phyloP scores from a whole-genome alignment of 2,113 vertebrate species.

The Apteryx mantelli region DNA sequence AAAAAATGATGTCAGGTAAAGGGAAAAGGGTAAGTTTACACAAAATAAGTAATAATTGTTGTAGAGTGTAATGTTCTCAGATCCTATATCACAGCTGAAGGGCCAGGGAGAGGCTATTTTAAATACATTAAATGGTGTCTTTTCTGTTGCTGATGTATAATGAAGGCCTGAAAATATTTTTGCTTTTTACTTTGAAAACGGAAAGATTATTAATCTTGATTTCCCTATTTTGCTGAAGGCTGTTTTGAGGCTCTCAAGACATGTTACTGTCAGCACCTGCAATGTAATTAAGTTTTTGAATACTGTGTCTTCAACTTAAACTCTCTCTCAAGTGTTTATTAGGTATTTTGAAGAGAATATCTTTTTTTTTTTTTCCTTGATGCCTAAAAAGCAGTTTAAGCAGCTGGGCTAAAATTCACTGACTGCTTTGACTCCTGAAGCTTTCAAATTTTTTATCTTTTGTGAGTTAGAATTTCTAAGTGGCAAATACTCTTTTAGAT shows the following conservation, averaged over 20 bases:
- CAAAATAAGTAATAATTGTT: background rate
- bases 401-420: background rate
- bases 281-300: slow-evolving; percentile 47
- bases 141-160: background rate
- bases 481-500: background rate
- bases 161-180: background rate
- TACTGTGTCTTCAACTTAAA: slow-evolving; percentile 12
- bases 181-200: slow-evolving; percentile 40
- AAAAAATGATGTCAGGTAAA: background rate
- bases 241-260: background rate
- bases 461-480: background rate
- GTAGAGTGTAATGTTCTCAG: slow-evolving; percentile 28
- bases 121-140: background rate
- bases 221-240: slow-evolving; percentile 36
- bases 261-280: slow-evolving; percentile 4
- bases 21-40: slow-evolving; percentile 5
- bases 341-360: slow-evolving; percentile 1
- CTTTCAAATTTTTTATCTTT: background rate
- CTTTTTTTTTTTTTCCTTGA: background rate
- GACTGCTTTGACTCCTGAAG: background rate
- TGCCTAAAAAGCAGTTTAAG: background rate
- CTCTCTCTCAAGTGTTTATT: background rate
- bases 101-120: slow-evolving; percentile 38
- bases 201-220: slow-evolving; percentile 15
- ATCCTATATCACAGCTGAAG: slow-evolving; percentile 29